These are phyloP conservation scores for Bolinopsis microptera DNA, from an alignment of 37 sponge, comb jelly and placozoan genomes.

Conservation along the genomic window DNA sequence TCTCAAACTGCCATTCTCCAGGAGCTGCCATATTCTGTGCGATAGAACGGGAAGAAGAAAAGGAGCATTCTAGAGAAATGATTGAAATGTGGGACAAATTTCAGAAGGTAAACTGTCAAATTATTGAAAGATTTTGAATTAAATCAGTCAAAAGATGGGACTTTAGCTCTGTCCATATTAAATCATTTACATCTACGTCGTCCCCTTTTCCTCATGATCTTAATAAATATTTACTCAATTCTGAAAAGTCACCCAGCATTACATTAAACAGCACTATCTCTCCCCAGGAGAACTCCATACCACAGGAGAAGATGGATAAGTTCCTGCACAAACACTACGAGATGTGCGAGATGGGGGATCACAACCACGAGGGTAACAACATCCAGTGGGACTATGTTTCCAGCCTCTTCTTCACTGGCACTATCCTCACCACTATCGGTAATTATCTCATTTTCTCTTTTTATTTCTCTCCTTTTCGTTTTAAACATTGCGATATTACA, in stretches of 20 bases:
- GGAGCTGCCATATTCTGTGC: slow-evolving; percentile 54
- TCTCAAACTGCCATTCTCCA: too few relatives aligned
- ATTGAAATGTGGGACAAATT: slow-evolving; percentile 3
- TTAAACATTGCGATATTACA: too few relatives aligned
- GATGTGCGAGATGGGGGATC: not conserved
- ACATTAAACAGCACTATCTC: too few relatives aligned
- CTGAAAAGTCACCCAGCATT: too few relatives aligned
- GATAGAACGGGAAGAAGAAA: slow-evolving; percentile 51
- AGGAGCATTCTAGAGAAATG: not conserved
- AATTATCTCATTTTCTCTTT: not conserved
- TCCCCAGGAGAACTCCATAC: not conserved
- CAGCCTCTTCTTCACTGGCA: slow-evolving; percentile 44
- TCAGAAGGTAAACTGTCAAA: slow-evolving; percentile 23
- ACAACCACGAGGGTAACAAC: slow-evolving; percentile 25
- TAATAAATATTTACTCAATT: too few relatives aligned
- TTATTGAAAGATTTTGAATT: too few relatives aligned
- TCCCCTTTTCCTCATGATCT: too few relatives aligned
- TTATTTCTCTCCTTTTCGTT: too few relatives aligned
- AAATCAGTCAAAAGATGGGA: too few relatives aligned
- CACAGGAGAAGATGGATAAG: not conserved
- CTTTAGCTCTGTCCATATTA: too few relatives aligned
- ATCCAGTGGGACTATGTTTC: slow-evolving; percentile 60
- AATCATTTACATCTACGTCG: too few relatives aligned
- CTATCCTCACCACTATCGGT: slow-evolving; percentile 60
- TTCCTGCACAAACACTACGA: slow-evolving; percentile 47